These are phyloP conservation scores for Antheraea assamensis DNA, from an alignment of 2,888 invertebrate species.

Conservation along the genomic window DNA sequence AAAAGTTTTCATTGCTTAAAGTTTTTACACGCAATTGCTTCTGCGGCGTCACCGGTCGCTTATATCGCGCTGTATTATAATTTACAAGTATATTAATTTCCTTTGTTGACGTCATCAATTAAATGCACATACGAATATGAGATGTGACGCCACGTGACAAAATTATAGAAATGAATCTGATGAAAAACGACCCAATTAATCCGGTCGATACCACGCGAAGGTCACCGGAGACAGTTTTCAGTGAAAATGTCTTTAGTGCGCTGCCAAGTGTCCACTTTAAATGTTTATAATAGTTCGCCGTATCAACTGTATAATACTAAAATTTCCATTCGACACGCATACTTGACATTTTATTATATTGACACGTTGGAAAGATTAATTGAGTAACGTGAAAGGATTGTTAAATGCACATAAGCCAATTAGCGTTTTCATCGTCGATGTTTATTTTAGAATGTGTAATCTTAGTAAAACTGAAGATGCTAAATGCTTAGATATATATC, in stretches of 20 bases:
- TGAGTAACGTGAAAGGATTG: too few species aligned
- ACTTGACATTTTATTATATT: background rate
- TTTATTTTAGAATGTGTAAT: background rate
- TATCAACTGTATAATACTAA: slow-evolving; percentile 3
- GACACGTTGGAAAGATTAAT: too few species aligned
- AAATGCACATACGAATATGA: slow-evolving; percentile 5
- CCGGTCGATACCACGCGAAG: background rate
- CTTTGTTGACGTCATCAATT: background rate
- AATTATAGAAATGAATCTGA: background rate
- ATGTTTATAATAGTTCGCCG: slow-evolving; percentile 23
- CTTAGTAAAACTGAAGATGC: background rate
- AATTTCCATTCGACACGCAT: slow-evolving; percentile 8
- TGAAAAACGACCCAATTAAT: slow-evolving; percentile 3
- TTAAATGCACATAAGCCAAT: too few species aligned
- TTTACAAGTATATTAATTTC: background rate
- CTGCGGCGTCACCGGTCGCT: too few species aligned
- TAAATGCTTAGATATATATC: too few species aligned
- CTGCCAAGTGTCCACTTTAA: slow-evolving; percentile 16
- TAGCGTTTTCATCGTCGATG: background rate
- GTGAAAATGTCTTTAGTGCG: background rate
- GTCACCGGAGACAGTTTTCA: slow-evolving; percentile 10
- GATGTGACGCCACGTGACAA: background rate
- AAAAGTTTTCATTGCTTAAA: too few species aligned
- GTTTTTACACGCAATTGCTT: too few species aligned
- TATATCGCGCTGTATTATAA: background rate